Base-by-base conservation (phyloP, 2,888 invertebrate genomes). In the Netelia inedita region DNA sequence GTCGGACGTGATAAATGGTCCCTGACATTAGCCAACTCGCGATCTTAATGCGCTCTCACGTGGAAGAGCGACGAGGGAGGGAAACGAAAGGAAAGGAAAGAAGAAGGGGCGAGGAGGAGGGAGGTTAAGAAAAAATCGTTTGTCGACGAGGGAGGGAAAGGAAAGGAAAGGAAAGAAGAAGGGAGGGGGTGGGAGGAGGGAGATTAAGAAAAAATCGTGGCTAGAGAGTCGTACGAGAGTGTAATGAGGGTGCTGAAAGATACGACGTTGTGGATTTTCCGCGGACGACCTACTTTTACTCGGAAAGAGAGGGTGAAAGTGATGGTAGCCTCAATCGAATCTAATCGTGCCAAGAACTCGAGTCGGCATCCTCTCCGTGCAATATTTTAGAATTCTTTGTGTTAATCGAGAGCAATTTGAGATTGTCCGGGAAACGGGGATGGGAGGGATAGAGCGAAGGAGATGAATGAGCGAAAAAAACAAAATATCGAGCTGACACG, bases 261-360 rank as follows among this genome's bases (percentile, higher is more conserved):
- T 21, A 28, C 55, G 11, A 11, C 21, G 11, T 8, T 5, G 50
- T 46, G 46, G 71, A 78, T 75, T 82, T 80, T 84, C 75, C 76
- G 79, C 66, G 65, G 63, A 82, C 79, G 78, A 86, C 81, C 83
- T 73, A 86, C 85, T 85, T 85, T 86, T 85, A 85, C 85, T 66
- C 50, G 74, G 66, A 79, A 63, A 61, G 72, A 63, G 68, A 69
- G 81, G 68, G 69, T 69, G 68, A 75, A 75, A 81, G 81, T 74
- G 68, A 81, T 69, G 46, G 50, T 46, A 50, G n/a, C 59, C 59
- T 14, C 23, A 74, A 74, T 81, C 66, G 11, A 35, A 19, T 61
- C 61, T 61, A 63, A 11, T 63, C 16, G 43, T 14, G 69, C 50
- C 46, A 46, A 69, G 50, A 59, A 16, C 11, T 16, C 14, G 11